Base-by-base conservation (phyloP, 2,888 invertebrate genomes). In the Capitulum mitella region DNA sequence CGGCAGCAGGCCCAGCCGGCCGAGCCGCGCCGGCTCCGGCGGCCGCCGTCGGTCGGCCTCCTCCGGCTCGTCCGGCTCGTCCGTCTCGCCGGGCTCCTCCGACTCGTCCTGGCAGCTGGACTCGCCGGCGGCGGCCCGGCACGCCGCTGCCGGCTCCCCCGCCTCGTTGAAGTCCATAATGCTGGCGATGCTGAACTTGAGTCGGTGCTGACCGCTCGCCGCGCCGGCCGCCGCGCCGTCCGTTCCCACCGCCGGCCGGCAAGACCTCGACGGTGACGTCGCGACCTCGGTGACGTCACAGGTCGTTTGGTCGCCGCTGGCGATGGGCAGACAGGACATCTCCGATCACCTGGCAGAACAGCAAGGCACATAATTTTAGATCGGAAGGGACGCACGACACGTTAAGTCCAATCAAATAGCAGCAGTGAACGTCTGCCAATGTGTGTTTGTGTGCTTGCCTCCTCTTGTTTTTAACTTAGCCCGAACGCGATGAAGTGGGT, bases 171-270 rank as follows among this genome's bases (percentile, higher is more conserved):
- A 76, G 26, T 76, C 46, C 76, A 76, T 76, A 46, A 76, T 76
- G 32, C 76, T 76, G 76, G 76, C 76, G 48, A 76, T 76, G 76
- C 76, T 76, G 76, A 76, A 76, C 76, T 76, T 76, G 46, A 76
- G 76, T 16, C 46, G 43, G 29, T 46, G 40, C 10, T 22, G 19
- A 8, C 70, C 40, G 37, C n/a, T 6, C 58, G 10, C 29, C 6
- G n/a, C 5, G 58, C 29, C n/a, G n/a, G 58, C n/a, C 58, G n/a
- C 58, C 58, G n/a, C 10, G 58, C 58, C 58, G 29, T 58, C 58
- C 58, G 10, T 0, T 10, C 58, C 58, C 58, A 29, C 6, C 5
- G 51, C 3, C 51, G 51, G 51, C 58, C n/a, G n/a, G n/a, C 29
- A 29, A 26, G n/a, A 26, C n/a, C 58, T 29, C 6, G 58, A n/a